Base-by-base conservation (phyloP, 2,113 vertebrate genomes). In the Illadopsis cleaveri region DNA sequence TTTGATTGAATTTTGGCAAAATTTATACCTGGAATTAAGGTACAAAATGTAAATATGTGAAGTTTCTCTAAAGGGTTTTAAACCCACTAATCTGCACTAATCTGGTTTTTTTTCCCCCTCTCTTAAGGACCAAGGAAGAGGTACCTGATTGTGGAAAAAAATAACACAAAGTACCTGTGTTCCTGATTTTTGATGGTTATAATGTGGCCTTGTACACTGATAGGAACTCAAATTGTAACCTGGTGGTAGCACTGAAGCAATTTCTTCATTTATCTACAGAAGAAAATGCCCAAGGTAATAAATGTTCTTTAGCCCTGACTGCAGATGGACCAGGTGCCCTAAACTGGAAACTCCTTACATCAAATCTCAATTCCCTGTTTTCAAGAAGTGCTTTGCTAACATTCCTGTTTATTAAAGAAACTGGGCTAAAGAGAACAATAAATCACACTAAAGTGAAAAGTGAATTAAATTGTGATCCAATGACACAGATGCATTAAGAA, bases 141-240 rank as follows among this genome's bases (percentile, higher is more conserved):
- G 10, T 53, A 57, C 10, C 28, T 19, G 37, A 64, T 57, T 30
- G 51, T 17, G 10, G 4, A 53, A 62, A 58, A 51, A n/a, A 38
- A 23, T 11, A 28, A 33, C 15, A 56, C 27, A 31, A 65, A 42
- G 27, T 95, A 98, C 96, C 96, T 97, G 95, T 62, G 51, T 96
- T 86, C 82, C 91, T 54, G 88, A 89, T 45, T 91, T 95, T 87
- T 97, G 65, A 97, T 61, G 5, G 3, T 94, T 68, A 69, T 9
- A 28, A 97, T 68, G 33, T 65, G 38, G 27, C 51, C 75, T 77
- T 69, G 56, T 64, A 86, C 48, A 48, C 24, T 78, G 60, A 83
- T 11, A 48, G 97, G 96, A 73, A 98, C 48, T 93, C 97, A 97
- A n/a, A 97, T 95, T 94, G 86, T 83, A 98, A 76, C 25, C 89